phyloP scores from a whole-genome alignment of 2,797 vertebrate species.

The Sebastes umbrosus region DNA sequence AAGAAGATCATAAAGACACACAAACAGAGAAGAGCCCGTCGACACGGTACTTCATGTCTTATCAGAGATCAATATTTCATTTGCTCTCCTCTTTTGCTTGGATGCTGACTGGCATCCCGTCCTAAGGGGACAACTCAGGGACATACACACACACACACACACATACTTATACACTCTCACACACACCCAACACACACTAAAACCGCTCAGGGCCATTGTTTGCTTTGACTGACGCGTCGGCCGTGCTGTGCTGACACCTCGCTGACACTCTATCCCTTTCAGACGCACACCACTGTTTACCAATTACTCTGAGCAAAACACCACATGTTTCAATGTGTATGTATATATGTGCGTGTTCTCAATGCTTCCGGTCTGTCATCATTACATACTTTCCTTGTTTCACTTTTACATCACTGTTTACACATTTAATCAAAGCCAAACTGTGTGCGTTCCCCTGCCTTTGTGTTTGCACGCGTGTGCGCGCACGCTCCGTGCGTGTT shows the following conservation, averaged over 20 bases:
- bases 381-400: constrained; percentile 40
- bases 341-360: constrained; percentile 30
- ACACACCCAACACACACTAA: constrained; percentile 21
- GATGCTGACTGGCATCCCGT: constrained; percentile 69
- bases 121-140: constrained; percentile 69
- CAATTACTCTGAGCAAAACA: constrained; percentile 46
- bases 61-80: constrained; percentile 81
- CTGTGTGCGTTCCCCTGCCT: neutral
- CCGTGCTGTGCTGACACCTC: constrained; percentile 65
- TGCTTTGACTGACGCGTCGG: constrained; percentile 72
- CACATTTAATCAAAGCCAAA: constrained; percentile 61
- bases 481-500: neutral
- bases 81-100: constrained; percentile 60
- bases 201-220: constrained; percentile 63
- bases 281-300: constrained; percentile 72
- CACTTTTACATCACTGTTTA: constrained; percentile 64
- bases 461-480: constrained; percentile 17
- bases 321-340: constrained; percentile 22
- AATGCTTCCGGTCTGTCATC: constrained; percentile 24
- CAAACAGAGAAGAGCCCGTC: constrained; percentile 23
- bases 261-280: constrained; percentile 71
- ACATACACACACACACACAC: constrained; percentile 38
- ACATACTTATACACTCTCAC: neutral
- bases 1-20: constrained; percentile 38
- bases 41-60: constrained; percentile 63